These are phyloP conservation scores for Sisyra nigra DNA, from an alignment of 2,888 invertebrate species.

Conservation along the genomic window DNA sequence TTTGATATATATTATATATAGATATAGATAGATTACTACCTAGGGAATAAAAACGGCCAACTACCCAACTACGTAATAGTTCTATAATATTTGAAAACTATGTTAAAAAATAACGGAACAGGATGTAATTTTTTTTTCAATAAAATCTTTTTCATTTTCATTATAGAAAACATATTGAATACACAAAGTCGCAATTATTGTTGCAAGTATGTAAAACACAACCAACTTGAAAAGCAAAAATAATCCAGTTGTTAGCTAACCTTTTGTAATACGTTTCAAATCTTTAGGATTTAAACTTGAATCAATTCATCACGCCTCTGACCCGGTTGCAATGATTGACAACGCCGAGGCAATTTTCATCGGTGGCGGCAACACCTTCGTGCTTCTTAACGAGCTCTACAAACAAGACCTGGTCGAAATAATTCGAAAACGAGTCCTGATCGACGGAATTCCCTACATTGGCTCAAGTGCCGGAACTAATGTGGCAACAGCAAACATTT, in stretches of 20 bases:
- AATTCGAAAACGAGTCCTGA: conserved; percentile 43
- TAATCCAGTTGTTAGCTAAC: background rate
- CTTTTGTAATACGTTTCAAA: background rate
- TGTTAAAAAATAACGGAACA: too few relatives aligned
- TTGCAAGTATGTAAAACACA: too few relatives aligned
- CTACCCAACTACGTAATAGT: too few relatives aligned
- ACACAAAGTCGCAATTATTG: too few relatives aligned
- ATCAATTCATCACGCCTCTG: conserved; percentile 43
- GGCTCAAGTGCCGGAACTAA: conserved; percentile 74
- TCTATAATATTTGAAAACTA: too few relatives aligned
- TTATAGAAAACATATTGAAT: too few relatives aligned
- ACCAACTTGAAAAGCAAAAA: too few relatives aligned
- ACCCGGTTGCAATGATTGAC: conserved; percentile 38
- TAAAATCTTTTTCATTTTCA: too few relatives aligned
- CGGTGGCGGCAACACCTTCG: conserved; percentile 71
- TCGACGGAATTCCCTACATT: conserved; percentile 51
- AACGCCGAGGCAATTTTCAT: conserved; percentile 55
- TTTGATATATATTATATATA: too few relatives aligned
- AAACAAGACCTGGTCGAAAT: conserved; percentile 44
- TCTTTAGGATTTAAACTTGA: conserved; percentile 36
- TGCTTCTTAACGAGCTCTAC: conserved; percentile 51
- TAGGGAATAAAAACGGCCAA: too few relatives aligned
- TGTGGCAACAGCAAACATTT: conserved; percentile 61
- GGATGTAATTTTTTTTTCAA: too few relatives aligned
- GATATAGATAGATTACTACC: too few relatives aligned